These are phyloP conservation scores for Danio choprae DNA, from an alignment of 2,797 vertebrate species.

Conservation along the genomic window DNA sequence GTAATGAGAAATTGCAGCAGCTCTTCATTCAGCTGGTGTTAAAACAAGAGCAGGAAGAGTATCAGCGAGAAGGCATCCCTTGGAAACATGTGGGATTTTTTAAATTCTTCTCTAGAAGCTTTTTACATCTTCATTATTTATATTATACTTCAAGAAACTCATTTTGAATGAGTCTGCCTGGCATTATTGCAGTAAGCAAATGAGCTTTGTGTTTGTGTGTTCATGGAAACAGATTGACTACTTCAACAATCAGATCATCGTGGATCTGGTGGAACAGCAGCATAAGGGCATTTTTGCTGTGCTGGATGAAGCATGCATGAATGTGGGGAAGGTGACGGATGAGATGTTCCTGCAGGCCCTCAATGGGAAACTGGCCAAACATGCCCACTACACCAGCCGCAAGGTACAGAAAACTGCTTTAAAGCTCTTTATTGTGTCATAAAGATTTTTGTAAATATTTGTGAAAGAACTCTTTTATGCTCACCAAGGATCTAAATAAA, in stretches of 20 bases:
- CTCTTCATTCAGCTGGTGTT: slow-evolving; percentile 98
- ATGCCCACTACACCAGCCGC: slow-evolving; percentile 94
- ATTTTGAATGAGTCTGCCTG: neutral
- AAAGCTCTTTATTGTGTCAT: no score
- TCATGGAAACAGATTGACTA: slow-evolving; percentile 88
- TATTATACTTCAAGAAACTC: neutral
- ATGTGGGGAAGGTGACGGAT: slow-evolving; percentile 96
- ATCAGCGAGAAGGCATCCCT: slow-evolving; percentile 96
- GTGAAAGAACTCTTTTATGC: no score
- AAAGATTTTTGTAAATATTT: no score
- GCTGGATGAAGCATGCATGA: slow-evolving; percentile 97
- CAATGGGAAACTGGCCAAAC: slow-evolving; percentile 91
- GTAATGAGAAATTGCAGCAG: slow-evolving; percentile 97
- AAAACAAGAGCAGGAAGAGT: slow-evolving; percentile 97
- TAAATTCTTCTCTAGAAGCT: neutral
- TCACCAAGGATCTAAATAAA: no score
- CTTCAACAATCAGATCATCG: slow-evolving; percentile 98
- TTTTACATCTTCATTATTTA: neutral
- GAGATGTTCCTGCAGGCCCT: slow-evolving; percentile 96
- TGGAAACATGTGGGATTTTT: slow-evolving; percentile 92
- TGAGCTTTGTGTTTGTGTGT: slow-evolving; percentile 15
- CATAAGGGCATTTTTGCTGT: slow-evolving; percentile 96
- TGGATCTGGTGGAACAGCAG: slow-evolving; percentile 97
- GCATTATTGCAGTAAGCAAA: neutral
- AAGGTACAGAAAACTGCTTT: slow-evolving; percentile 81